These are phyloP conservation scores for Rhizoglyphus robini DNA, from an alignment of 1,140 invertebrate genomes.

Conservation along the genomic window DNA sequence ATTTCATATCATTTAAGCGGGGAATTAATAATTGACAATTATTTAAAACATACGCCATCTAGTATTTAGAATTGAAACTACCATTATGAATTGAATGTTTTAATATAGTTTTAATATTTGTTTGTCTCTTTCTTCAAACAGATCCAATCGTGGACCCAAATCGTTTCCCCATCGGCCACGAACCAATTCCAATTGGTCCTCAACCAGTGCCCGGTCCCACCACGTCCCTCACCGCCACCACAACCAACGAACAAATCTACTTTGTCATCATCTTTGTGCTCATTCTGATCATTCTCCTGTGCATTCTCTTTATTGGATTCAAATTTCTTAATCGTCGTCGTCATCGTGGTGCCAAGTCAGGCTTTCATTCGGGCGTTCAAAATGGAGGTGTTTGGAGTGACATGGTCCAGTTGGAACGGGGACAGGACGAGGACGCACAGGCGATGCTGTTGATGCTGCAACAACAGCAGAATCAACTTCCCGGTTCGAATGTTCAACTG, in stretches of 20 bases:
- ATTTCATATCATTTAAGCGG: too few relatives aligned
- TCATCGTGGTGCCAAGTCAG: background rate
- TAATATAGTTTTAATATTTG: too few relatives aligned
- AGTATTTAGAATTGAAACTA: too few relatives aligned
- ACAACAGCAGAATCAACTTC: background rate
- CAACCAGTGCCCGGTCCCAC: background rate
- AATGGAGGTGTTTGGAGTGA: background rate
- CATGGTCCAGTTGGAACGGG: background rate
- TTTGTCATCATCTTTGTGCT: slow-evolving; percentile 4
- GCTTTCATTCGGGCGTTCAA: background rate
- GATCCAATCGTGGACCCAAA: too few relatives aligned
- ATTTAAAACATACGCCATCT: too few relatives aligned
- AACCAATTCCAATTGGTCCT: background rate
- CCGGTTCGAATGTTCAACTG: background rate
- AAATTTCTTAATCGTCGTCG: background rate
- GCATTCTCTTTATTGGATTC: slow-evolving; percentile 1
- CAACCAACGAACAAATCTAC: slow-evolving; percentile 11
- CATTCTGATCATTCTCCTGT: background rate
- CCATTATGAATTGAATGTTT: background rate
- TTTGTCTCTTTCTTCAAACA: too few relatives aligned
- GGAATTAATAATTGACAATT: too few relatives aligned
- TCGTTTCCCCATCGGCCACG: background rate
- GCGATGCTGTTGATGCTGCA: background rate
- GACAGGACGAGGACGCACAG: background rate
- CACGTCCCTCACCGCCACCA: background rate